phyloP scores from a whole-genome alignment of 2,797 vertebrate species.

The Mormyrops boulengeri region DNA sequence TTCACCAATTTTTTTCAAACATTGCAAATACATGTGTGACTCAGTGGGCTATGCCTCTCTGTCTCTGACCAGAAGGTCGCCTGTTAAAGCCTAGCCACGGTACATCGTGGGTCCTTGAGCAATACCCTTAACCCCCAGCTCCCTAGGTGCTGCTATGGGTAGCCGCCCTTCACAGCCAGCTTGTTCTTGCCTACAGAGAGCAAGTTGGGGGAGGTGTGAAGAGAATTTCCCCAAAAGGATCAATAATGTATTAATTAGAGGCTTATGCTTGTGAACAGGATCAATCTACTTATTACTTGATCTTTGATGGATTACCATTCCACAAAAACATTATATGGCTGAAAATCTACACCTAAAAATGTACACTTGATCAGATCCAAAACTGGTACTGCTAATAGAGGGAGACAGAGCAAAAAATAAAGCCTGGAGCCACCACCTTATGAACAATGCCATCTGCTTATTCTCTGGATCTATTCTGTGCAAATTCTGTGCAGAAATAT shows the following conservation, averaged over 20 bases:
- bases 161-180: background rate
- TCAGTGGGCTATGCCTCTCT: background rate
- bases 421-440: background rate
- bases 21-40: background rate
- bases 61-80: background rate
- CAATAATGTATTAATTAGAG: background rate
- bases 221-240: background rate
- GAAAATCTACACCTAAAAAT: background rate
- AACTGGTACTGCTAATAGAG: background rate
- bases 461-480: background rate
- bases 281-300: background rate
- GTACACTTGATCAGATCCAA: background rate
- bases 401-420: background rate
- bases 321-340: background rate
- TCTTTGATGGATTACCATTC: background rate
- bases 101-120: background rate
- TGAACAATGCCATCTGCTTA: background rate
- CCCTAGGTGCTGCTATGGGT: background rate
- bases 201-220: background rate
- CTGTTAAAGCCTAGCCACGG: background rate
- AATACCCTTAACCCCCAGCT: background rate
- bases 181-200: background rate
- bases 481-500: background rate
- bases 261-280: background rate
- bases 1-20: background rate